Percentiles rank a stretch among this genome's conserved stretches.
phyloP scores from a whole-genome alignment of 1,140 invertebrate genomes.

The Heliconius eleuchia region DNA sequence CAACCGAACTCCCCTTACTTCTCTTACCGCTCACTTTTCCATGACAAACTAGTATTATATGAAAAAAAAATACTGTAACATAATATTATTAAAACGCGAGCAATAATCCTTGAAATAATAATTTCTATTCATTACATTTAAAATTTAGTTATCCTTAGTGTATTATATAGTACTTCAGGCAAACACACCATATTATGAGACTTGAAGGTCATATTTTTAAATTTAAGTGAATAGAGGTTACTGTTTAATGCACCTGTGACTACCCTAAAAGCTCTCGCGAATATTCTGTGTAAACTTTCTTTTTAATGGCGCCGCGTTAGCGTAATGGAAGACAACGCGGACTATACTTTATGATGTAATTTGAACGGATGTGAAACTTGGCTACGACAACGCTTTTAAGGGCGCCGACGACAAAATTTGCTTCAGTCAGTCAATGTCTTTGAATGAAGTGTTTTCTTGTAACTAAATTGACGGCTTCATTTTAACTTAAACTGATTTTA shows the following conservation, averaged over 20 bases:
- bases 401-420: slow-evolving; percentile 51
- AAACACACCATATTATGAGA: slow-evolving; percentile 36
- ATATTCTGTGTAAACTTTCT: slow-evolving; percentile 75
- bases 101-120: not conserved
- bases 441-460: slow-evolving; percentile 46
- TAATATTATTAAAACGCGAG: not conserved
- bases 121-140: not conserved
- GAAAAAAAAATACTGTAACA: no score
- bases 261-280: slow-evolving; percentile 71
- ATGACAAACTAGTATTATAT: no score
- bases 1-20: no score
- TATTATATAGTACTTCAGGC: slow-evolving; percentile 24
- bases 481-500: slow-evolving; percentile 49
- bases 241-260: slow-evolving; percentile 73
- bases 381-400: slow-evolving; percentile 69
- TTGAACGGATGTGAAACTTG: slow-evolving; percentile 72
- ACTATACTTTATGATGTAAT: slow-evolving; percentile 75
- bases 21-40: no score
- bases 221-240: slow-evolving; percentile 65
- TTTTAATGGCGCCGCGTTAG: slow-evolving; percentile 75
- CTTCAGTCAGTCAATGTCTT: slow-evolving; percentile 48
- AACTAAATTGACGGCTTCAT: slow-evolving; percentile 46
- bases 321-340: slow-evolving; percentile 72
- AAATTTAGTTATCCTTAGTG: not conserved
- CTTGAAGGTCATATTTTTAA: slow-evolving; percentile 58